phyloP scores from a whole-genome alignment of 2,797 vertebrate genomes.

The Lindbergichthys nudifrons region DNA sequence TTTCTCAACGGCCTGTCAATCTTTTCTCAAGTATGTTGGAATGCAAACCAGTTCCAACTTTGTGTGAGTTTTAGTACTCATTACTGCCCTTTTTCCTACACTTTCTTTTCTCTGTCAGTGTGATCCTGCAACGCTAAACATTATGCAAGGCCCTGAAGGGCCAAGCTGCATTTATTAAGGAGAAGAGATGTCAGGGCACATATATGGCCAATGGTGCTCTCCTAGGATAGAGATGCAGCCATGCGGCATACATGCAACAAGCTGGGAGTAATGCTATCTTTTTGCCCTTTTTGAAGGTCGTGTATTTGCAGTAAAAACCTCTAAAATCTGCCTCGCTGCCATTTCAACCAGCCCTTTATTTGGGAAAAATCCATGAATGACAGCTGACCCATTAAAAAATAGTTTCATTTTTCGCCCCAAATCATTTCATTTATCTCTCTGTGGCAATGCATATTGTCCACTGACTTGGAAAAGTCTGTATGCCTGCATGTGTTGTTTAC shows the following conservation, averaged over 20 bases:
- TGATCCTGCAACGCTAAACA: conserved; percentile 47
- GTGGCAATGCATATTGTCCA: conserved; percentile 23
- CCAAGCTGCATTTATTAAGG: conserved; percentile 39
- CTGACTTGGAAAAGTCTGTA: conserved; percentile 22
- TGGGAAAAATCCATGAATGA: conserved; percentile 40
- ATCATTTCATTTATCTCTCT: conserved; percentile 48
- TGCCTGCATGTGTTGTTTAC: conserved; percentile 50
- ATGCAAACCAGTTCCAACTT: conserved; percentile 61
- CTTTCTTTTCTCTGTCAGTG: conserved; percentile 20
- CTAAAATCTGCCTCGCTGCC: conserved; percentile 34
- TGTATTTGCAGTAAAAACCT: conserved; percentile 44
- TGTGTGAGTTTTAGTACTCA: conserved; percentile 54
- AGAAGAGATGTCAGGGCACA: conserved; percentile 6
- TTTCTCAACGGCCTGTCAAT: conserved; percentile 71
- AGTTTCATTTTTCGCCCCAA: conserved; percentile 40
- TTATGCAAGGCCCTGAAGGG: conserved; percentile 22
- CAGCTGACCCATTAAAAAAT: conserved; percentile 60
- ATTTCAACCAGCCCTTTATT: conserved; percentile 44
- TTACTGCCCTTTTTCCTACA: conserved; percentile 50
- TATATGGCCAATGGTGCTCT: conserved; percentile 23
- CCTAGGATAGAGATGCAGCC: conserved; percentile 13
- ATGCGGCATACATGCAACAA: neutral
- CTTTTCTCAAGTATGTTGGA: conserved; percentile 54
- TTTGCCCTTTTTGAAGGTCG: conserved; percentile 54
- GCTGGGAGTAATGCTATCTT: conserved; percentile 35